Evolutionary conservation across 2,113 vertebrate species (phyloP).

Genomic region (Stigmatopora nigra): DNA sequence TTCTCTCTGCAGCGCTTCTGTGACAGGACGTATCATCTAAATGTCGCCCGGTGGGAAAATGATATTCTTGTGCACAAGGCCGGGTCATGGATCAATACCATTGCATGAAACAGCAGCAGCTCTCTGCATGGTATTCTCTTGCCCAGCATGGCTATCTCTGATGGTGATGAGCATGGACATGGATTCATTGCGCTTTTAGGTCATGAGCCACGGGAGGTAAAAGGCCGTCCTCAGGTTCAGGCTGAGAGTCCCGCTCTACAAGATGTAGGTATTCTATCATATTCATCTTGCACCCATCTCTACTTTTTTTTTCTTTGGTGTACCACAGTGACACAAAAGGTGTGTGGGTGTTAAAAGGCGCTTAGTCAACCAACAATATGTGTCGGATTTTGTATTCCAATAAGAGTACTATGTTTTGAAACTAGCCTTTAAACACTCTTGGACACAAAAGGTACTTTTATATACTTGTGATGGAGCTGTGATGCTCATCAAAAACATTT

Average conservation of each 20-base stretch:
- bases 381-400: slow-evolving; percentile 43
- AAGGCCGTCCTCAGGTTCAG: slow-evolving; percentile 10
- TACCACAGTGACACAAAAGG: slow-evolving; percentile 18
- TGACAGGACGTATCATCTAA: slow-evolving; percentile 30
- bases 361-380: slow-evolving; percentile 50
- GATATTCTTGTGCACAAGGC: slow-evolving; percentile 55
- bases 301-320: slow-evolving; percentile 22
- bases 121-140: slow-evolving; percentile 38
- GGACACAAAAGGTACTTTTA: slow-evolving; percentile 28
- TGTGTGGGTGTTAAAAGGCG: slow-evolving; percentile 39
- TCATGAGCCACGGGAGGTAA: slow-evolving; percentile 16
- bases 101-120: slow-evolving; percentile 45
- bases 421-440: slow-evolving; percentile 21
- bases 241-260: slow-evolving; percentile 18
- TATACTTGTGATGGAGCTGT: slow-evolving; percentile 45
- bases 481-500: slow-evolving; percentile 12
- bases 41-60: slow-evolving; percentile 44
- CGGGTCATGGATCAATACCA: slow-evolving; percentile 58
- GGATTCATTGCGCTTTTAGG: slow-evolving; percentile 27
- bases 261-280: slow-evolving; percentile 9
- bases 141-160: slow-evolving; percentile 22
- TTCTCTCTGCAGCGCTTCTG: slow-evolving; percentile 10
- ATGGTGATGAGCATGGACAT: slow-evolving; percentile 34
- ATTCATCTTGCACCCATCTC: slow-evolving; percentile 30
- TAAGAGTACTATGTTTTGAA: slow-evolving; percentile 23